Base-by-base conservation (phyloP, 2,113 vertebrate species). In the Hippopotamus amphibius region DNA sequence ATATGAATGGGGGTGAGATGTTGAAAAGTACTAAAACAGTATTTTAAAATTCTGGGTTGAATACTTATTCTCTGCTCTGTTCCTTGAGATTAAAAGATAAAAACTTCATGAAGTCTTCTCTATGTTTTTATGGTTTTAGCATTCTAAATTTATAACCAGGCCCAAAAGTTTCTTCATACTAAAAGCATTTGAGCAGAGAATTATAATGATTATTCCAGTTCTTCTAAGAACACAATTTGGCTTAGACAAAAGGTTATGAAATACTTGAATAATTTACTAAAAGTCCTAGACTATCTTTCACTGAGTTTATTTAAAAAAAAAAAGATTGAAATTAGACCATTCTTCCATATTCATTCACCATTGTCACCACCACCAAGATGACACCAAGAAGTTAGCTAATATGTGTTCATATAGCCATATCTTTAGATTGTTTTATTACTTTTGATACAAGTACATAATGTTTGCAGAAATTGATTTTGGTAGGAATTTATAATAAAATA, bases 201-300 rank as follows among this genome's bases (percentile, higher is more conserved):
- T 93, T 80, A 55, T 90, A 46, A 90, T 22, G 59, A 65, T 65
- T 90, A 80, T 90, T 76, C 5, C 22, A 85, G 3, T 80, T 65
- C 37, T 81, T 90, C 43, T 66, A 59, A 53, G 26, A 94, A 48
- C 26, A 91, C 4, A 94, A 8, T 66, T 88, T 94, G 66, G 26
- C 26, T 82, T 80, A 91, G 12, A 48, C 21, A 74, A 74, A 89
- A 87, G 22, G 2, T 79, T 94, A 94, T 91, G 81, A 82, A 82
- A 91, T 91, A 76, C 28, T 87, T 76, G 57, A 96, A 76, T 50
- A 94, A 88, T 43, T 53, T 94, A 57, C 66, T 72, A 82, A 57
- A 68, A 87, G 50, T 26, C 33, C 12, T 76, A 68, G 10, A 68
- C 41, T 91, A 26, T 68, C 63, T 90, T 79, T 90, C 46, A 90